These are phyloP conservation scores for Drosophila lini DNA, from an alignment of 1,140 invertebrate genomes.

Conservation along the genomic window DNA sequence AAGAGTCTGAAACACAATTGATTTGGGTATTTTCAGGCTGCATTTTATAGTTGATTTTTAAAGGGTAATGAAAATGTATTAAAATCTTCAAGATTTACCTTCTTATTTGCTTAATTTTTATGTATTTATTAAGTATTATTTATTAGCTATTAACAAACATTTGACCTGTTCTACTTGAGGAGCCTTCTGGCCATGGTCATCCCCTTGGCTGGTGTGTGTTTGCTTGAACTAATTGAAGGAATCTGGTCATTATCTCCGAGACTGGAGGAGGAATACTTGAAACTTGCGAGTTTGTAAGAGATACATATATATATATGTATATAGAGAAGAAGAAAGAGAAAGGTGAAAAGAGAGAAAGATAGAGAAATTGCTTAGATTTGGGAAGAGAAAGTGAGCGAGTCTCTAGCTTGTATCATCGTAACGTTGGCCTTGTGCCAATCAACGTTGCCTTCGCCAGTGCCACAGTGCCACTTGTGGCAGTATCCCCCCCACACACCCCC, in stretches of 20 bases:
- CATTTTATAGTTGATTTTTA: background rate
- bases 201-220: constrained; percentile 1
- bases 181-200: constrained; percentile 3
- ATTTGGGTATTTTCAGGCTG: constrained; percentile 18
- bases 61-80: background rate
- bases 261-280: constrained; percentile 51
- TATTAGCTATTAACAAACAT: background rate
- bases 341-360: no score
- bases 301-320: background rate
- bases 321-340: no score
- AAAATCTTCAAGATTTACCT: background rate
- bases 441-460: constrained; percentile 64
- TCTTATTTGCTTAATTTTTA: background rate
- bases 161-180: background rate
- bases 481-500: constrained; percentile 1
- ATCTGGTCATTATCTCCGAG: constrained; percentile 65
- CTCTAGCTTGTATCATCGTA: constrained; percentile 25
- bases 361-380: constrained; percentile 1
- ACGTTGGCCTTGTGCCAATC: constrained; percentile 77
- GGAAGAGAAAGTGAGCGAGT: background rate
- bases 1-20: constrained; percentile 8
- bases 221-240: constrained; percentile 64
- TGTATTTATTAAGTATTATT: background rate
- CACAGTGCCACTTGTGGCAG: constrained; percentile 78
- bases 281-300: constrained; percentile 59